Base-by-base conservation (phyloP, 2,888 invertebrate species). In the Noctua janthina region DNA sequence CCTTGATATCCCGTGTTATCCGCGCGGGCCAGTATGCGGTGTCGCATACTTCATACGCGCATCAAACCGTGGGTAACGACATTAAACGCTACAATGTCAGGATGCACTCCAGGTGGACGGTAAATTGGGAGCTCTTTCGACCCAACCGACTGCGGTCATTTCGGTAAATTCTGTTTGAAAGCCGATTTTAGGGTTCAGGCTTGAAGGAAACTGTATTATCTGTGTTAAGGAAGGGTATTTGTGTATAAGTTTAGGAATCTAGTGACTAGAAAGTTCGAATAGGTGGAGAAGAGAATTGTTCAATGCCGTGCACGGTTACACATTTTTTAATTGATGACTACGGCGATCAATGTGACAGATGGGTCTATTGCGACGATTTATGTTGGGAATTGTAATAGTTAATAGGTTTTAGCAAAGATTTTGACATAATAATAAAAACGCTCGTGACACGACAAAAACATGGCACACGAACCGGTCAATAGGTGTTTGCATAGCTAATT, bases 41-140 rank as follows among this genome's bases (percentile, higher is more conserved):
- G 73, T 72, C 49, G 39, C 76, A 74, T 82, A 84, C 83, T 90
- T 88, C 88, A 91, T 91, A 88, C 88, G 88, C 84, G 88, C 90
- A 88, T 90, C 92, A 91, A 91, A 91, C 90, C 90, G 79, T 85
- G 86, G 39, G 90, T 92, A 93, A 94, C 90, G 89, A 89, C 86
- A 91, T 91, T 91, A 92, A 91, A 88, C 75, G 88, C 84, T 89
- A 93, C 93, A 92, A 90, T 92, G 92, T 92, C 88, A 87, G 85
- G 75, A 81, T 87, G 81, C 81, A 87, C 84, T 79, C 86, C 89
- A 90, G 90, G 88, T 91, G 91, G 91, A 91, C 89, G 87, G 89
- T 87, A 93, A 94, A 93, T 93, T 93, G 92, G 90, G 88, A 90
- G 91, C 90, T 91, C 90, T 92, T 91, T 91, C 85, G 87, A 78